phyloP scores from a whole-genome alignment of 2,113 vertebrate species.

The Xiphophorus maculatus region DNA sequence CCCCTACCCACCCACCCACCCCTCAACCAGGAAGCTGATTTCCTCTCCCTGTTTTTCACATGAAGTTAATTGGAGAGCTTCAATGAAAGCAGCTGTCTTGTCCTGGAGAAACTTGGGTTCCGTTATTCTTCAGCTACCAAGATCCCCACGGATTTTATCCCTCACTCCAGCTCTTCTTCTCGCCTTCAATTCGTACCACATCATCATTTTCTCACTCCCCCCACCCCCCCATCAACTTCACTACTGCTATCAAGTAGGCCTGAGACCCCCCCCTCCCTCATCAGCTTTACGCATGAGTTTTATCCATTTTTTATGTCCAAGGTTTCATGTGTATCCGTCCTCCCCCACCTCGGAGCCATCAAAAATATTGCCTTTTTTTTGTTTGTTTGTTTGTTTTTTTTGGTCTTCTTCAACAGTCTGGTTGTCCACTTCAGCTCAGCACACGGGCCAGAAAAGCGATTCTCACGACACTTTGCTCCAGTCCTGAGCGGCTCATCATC shows the following conservation, averaged over 20 bases:
- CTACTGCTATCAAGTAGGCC: constrained; percentile 69
- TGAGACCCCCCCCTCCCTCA: constrained; percentile 40
- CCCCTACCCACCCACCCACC: constrained; percentile 23
- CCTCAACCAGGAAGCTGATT: constrained; percentile 76
- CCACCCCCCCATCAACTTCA: constrained; percentile 63
- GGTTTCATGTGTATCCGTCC: constrained; percentile 59
- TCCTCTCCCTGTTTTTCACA: constrained; percentile 76
- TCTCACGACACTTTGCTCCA: constrained; percentile 75
- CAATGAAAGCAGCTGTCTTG: constrained; percentile 60
- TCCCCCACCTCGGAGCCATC: constrained; percentile 72
- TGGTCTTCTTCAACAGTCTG: constrained; percentile 48
- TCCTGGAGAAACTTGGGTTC: constrained; percentile 64
- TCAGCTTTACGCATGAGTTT: constrained; percentile 72
- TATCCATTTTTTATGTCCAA: constrained; percentile 72
- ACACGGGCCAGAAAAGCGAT: constrained; percentile 71
- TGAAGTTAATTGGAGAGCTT: constrained; percentile 74
- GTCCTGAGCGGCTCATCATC: constrained; percentile 76
- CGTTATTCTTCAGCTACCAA: constrained; percentile 64
- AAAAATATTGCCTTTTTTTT: constrained; percentile 3
- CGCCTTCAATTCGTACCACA: constrained; percentile 74
- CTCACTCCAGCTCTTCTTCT: constrained; percentile 61
- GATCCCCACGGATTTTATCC: constrained; percentile 59
- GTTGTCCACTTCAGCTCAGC: constrained; percentile 69
- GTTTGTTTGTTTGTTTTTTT: neutral
- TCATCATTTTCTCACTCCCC: constrained; percentile 67